phyloP scores from a whole-genome alignment of 1,140 invertebrate genomes.

The Steinernema feltiae region DNA sequence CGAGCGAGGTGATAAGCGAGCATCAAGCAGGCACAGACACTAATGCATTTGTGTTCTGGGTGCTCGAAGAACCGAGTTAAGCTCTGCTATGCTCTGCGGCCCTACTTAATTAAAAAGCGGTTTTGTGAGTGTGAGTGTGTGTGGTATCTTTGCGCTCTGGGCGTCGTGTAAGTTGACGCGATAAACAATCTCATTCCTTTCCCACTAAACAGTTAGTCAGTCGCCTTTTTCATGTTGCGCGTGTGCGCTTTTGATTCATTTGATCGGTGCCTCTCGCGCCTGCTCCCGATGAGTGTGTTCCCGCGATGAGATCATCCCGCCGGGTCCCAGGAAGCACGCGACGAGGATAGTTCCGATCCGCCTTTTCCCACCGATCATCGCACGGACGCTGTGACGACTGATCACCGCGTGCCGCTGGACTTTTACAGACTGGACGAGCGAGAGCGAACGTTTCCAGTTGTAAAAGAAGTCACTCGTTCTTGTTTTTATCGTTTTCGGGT shows the following conservation, averaged over 20 bases:
- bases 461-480: not conserved
- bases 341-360: too few species aligned
- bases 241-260: too few species aligned
- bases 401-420: not conserved
- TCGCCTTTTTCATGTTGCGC: too few species aligned
- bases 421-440: not conserved
- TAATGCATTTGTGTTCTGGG: not conserved
- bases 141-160: too few species aligned
- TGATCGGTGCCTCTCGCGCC: too few species aligned
- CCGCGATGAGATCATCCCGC: too few species aligned
- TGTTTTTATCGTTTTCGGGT: not conserved
- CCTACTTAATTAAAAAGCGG: constrained; percentile 2
- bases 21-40: not conserved
- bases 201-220: too few species aligned
- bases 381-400: not conserved
- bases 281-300: too few species aligned
- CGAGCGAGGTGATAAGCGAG: not conserved
- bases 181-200: not conserved
- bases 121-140: too few species aligned
- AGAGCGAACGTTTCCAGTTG: too few species aligned
- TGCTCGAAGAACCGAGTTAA: not conserved
- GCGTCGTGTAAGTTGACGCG: not conserved
- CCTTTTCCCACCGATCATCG: too few species aligned
- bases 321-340: too few species aligned
- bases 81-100: not conserved